Conservation (phyloP, 2,113 vertebrate genomes). For the Mesembrinibis cayennensis region DNA sequence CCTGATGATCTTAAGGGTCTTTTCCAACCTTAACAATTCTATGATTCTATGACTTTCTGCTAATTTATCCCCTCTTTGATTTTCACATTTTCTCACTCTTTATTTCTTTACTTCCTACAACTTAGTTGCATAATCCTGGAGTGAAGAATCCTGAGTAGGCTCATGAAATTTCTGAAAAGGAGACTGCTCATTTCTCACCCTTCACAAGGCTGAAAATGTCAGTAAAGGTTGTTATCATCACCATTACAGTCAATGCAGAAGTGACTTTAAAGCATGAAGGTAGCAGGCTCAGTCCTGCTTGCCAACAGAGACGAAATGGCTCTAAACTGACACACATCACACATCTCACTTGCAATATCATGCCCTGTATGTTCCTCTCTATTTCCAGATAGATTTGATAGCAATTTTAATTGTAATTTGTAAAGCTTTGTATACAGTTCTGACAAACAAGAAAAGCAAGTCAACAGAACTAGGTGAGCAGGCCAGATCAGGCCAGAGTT, state of each 20-base stretch:
- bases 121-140: background rate
- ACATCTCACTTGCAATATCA: background rate
- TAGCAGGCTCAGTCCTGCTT: background rate
- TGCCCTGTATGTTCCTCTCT: background rate
- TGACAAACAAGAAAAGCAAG: background rate
- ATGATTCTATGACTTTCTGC: background rate
- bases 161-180: background rate
- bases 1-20: too few species aligned
- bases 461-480: background rate
- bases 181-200: background rate
- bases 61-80: background rate
- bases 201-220: background rate
- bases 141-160: background rate
- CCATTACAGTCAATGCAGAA: background rate
- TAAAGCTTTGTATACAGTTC: background rate
- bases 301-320: background rate
- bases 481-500: background rate
- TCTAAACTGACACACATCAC: background rate
- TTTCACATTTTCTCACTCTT: background rate
- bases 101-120: background rate
- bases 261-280: background rate
- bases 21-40: too few species aligned
- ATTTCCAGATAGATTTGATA: background rate
- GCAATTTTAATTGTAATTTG: background rate
- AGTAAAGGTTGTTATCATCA: background rate